Evolutionary conservation across 1,140 invertebrate species (phyloP).

Genomic region (Phymastichus coffea): DNA sequence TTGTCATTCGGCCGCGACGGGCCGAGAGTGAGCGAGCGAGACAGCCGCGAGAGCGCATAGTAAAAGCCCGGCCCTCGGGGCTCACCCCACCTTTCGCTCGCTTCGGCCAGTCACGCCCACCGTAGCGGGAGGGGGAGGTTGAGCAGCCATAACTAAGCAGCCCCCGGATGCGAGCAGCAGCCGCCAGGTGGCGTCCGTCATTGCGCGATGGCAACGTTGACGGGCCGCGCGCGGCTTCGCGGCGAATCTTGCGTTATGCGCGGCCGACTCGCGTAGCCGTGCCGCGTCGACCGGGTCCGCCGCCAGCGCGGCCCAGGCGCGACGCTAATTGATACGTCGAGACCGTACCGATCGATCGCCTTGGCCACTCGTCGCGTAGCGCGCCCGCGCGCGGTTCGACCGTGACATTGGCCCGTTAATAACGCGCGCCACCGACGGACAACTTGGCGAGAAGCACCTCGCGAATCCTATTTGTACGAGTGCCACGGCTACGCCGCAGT

Average conservation of each 20-base stretch:
- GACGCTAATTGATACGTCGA: conserved; percentile 31
- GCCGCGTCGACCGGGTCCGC: no score
- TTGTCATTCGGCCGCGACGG: conserved; percentile 7
- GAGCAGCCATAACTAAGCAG: conserved; percentile 54
- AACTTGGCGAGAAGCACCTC: neutral
- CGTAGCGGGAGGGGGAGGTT: conserved; percentile 27
- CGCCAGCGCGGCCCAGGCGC: no score
- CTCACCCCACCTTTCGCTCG: neutral
- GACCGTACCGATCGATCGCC: conserved; percentile 29
- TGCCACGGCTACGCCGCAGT: neutral
- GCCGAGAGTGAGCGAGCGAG: neutral
- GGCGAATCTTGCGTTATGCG: conserved; percentile 4
- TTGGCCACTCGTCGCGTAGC: neutral
- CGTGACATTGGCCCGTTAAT: conserved; percentile 29
- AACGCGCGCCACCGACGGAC: conserved; percentile 5
- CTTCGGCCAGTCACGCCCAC: conserved; percentile 39
- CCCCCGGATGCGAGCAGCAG: neutral
- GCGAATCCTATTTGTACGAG: neutral
- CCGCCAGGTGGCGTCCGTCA: conserved; percentile 49
- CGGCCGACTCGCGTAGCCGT: no score
- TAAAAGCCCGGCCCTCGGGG: neutral
- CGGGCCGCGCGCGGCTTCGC: neutral
- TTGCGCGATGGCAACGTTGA: neutral
- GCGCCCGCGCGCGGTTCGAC: neutral
- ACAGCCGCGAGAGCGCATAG: neutral